phyloP scores from a whole-genome alignment of 2,113 vertebrate genomes.

The Lepisosteus osseus region DNA sequence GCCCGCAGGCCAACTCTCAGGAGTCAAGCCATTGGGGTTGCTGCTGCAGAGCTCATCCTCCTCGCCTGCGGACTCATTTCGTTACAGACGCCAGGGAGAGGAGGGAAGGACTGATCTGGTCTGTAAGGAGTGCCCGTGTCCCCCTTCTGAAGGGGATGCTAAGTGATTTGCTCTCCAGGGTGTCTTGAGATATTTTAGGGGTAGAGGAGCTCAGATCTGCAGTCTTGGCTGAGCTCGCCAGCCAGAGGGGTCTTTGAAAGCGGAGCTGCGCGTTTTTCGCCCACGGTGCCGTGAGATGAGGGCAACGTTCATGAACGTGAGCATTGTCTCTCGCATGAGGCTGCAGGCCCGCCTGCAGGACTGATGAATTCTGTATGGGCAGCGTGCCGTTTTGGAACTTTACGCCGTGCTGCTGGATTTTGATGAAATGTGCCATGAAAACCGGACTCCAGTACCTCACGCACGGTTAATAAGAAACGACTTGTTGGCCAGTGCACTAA shows the following conservation, averaged over 20 bases:
- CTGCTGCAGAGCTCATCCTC: not conserved
- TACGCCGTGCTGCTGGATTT: not conserved
- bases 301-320: not conserved
- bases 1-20: not conserved
- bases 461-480: too few species aligned
- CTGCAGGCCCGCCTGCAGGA: not conserved
- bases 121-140: not conserved
- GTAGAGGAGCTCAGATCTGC: too few species aligned
- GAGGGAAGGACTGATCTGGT: not conserved
- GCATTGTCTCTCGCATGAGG: not conserved
- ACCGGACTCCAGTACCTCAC: too few species aligned
- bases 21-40: not conserved
- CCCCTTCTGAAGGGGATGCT: not conserved
- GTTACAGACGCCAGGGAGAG: not conserved
- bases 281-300: not conserved
- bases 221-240: too few species aligned
- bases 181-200: too few species aligned
- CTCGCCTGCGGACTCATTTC: not conserved
- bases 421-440: not conserved
- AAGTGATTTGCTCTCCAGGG: too few species aligned
- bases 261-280: not conserved
- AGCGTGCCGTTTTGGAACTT: not conserved
- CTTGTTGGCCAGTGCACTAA: conserved; percentile 8
- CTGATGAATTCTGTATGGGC: not conserved
- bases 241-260: not conserved